phyloP scores from a whole-genome alignment of 2,888 invertebrate genomes.

The Andrena camellia region DNA sequence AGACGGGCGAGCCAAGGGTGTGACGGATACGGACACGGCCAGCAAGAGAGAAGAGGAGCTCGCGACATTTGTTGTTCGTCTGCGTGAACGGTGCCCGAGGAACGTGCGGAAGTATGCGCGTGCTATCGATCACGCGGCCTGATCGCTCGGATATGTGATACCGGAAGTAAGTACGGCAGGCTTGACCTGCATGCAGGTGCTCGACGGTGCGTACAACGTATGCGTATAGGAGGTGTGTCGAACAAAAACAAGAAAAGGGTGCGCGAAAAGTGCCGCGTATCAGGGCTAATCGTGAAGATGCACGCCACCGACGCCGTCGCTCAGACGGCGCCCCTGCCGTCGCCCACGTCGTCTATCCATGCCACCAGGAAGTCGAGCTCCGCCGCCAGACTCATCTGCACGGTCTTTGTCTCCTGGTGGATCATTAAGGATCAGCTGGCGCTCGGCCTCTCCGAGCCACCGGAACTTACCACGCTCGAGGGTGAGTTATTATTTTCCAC shows the following conservation, averaged over 20 bases:
- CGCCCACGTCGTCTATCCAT: constrained; percentile 79
- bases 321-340: constrained; percentile 79
- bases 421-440: constrained; percentile 73
- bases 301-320: constrained; percentile 54
- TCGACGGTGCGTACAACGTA: constrained; percentile 54
- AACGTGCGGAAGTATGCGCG: constrained; percentile 67
- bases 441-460: constrained; percentile 79
- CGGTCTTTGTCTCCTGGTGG: constrained; percentile 74
- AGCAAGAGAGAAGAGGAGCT: neutral
- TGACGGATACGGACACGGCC: neutral
- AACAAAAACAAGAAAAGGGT: constrained; percentile 51
- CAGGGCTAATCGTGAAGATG: constrained; percentile 74
- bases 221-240: constrained; percentile 50
- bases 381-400: constrained; percentile 72
- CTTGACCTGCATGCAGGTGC: constrained; percentile 71
- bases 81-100: constrained; percentile 50
- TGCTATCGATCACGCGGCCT: constrained; percentile 68
- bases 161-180: constrained; percentile 75
- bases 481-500: constrained; percentile 67
- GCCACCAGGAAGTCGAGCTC: constrained; percentile 58
- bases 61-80: neutral
- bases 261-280: constrained; percentile 65
- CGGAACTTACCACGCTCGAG: constrained; percentile 75
- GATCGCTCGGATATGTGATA: constrained; percentile 72
- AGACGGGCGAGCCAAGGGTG: neutral